A percentile compares a stretch with the other conserved stretches of the same genome.
These are phyloP conservation scores for Perca flavescens DNA, from an alignment of 2,113 vertebrate species.

Conservation along the genomic window DNA sequence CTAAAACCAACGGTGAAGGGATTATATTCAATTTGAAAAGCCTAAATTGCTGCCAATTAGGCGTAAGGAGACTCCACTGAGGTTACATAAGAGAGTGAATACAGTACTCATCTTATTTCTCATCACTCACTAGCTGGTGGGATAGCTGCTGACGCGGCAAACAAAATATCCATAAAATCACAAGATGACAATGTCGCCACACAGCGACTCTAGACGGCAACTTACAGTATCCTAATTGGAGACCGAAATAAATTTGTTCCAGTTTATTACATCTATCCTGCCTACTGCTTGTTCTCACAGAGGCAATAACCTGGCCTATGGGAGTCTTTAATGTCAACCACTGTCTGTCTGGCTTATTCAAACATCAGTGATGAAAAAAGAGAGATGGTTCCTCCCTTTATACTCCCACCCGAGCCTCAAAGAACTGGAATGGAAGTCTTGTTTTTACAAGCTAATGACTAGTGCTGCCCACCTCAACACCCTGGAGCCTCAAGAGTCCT, in stretches of 20 bases:
- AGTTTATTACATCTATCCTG: constrained; percentile 73
- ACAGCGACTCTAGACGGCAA: constrained; percentile 33
- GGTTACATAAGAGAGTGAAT: constrained; percentile 64
- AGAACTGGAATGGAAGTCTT: constrained; percentile 59
- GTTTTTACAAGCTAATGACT: constrained; percentile 76
- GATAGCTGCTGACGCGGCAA: constrained; percentile 54
- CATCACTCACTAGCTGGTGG: constrained; percentile 20
- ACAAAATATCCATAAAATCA: constrained; percentile 64
- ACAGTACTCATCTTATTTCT: constrained; percentile 44
- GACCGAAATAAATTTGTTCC: constrained; percentile 70
- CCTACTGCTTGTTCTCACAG: constrained; percentile 64
- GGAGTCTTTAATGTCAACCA: constrained; percentile 70
- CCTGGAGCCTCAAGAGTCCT: constrained; percentile 16
- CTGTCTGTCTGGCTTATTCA: constrained; percentile 68
- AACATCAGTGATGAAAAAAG: constrained; percentile 62
- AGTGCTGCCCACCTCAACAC: constrained; percentile 46
- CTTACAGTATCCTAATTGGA: constrained; percentile 60
- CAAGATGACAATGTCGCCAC: constrained; percentile 38
- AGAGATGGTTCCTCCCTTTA: constrained; percentile 30
- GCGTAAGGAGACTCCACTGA: constrained; percentile 60
- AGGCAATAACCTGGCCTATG: constrained; percentile 69
- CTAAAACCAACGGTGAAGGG: constrained; percentile 57
- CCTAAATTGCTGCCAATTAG: constrained; percentile 73
- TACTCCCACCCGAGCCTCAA: constrained; percentile 47
- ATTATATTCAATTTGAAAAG: constrained; percentile 72